These are phyloP conservation scores for Hedya salicella DNA, from an alignment of 2,888 invertebrate genomes.

Conservation along the genomic window DNA sequence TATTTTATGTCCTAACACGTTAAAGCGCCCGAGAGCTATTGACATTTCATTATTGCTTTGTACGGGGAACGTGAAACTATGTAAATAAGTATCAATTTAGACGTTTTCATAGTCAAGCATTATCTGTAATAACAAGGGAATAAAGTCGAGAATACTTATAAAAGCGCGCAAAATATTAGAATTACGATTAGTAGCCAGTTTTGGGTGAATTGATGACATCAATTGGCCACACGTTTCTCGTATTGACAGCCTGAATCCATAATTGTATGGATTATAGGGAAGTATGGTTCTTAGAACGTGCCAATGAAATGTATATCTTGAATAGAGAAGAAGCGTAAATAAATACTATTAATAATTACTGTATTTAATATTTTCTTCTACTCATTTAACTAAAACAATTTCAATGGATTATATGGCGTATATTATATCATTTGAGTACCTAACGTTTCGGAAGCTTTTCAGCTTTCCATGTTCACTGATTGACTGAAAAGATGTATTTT, in stretches of 20 bases:
- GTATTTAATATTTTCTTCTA: no score
- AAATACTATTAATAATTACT: no score
- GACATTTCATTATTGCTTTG: background rate
- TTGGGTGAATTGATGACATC: background rate
- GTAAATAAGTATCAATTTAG: background rate
- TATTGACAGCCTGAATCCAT: background rate
- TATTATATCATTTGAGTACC: no score
- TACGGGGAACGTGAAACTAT: slow-evolving; percentile 10
- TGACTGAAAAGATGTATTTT: no score
- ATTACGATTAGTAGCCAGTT: background rate
- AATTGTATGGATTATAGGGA: background rate
- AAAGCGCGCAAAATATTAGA: background rate
- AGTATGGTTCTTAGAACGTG: background rate
- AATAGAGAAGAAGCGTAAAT: background rate
- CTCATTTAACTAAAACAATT: no score
- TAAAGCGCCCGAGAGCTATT: background rate
- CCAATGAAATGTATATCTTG: background rate
- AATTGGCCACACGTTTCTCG: background rate
- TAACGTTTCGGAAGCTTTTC: no score
- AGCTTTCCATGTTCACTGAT: no score
- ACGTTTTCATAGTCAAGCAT: background rate
- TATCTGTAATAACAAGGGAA: background rate
- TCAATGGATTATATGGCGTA: no score
- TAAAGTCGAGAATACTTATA: background rate
- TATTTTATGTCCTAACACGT: background rate